Evolutionary conservation across 2,888 invertebrate species (phyloP).

Genomic region (Microctonus aethiopoides): DNA sequence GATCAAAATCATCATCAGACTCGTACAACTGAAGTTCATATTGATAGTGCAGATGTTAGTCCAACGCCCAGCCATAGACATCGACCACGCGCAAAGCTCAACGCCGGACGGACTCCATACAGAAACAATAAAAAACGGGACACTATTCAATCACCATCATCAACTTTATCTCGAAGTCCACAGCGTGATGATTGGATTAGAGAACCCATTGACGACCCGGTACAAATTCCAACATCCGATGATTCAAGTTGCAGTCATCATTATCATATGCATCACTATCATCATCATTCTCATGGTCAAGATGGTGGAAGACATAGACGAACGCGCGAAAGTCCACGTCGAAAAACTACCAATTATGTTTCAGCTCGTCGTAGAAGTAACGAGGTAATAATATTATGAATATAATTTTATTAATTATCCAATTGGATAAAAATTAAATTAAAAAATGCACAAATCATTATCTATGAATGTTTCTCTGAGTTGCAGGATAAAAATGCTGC

Average conservation of each 20-base stretch:
- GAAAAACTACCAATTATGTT: constrained; percentile 72
- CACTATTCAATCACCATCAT: constrained; percentile 36
- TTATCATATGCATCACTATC: constrained; percentile 61
- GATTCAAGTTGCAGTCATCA: constrained; percentile 70
- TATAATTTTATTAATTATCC: background rate
- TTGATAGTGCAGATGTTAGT: constrained; percentile 45
- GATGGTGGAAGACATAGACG: constrained; percentile 66
- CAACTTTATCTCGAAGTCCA: constrained; percentile 49
- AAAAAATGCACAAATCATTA: background rate
- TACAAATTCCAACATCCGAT: constrained; percentile 73
- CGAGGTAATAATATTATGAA: constrained; percentile 54
- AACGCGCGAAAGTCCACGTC: constrained; percentile 74
- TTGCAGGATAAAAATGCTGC: constrained; percentile 75
- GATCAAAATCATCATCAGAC: constrained; percentile 53
- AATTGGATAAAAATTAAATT: background rate
- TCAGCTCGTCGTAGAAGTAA: constrained; percentile 68
- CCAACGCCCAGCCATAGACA: constrained; percentile 59
- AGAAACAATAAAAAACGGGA: constrained; percentile 55
- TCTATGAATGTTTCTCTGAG: constrained; percentile 35
- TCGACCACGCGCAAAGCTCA: constrained; percentile 47
- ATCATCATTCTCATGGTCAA: constrained; percentile 57
- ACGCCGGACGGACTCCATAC: constrained; percentile 49
- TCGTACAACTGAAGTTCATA: constrained; percentile 19
- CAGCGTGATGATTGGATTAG: constrained; percentile 69
- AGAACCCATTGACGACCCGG: constrained; percentile 70